phyloP scores from a whole-genome alignment of 2,797 vertebrate species.

The Myotis myotis region DNA sequence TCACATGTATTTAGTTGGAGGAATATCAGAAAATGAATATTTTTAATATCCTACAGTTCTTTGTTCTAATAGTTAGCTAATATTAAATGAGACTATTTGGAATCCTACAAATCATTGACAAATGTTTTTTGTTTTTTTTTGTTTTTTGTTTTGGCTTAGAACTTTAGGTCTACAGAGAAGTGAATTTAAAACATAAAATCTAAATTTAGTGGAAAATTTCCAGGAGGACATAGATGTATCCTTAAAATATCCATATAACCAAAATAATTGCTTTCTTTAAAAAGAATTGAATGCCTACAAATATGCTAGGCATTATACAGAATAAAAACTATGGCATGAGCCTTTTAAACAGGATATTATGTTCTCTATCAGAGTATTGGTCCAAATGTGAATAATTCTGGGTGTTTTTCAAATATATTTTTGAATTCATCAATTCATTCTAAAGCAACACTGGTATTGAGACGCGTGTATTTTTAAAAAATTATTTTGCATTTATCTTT shows the following conservation, averaged over 20 bases:
- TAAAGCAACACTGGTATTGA: background rate
- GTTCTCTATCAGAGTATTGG: background rate
- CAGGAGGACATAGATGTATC: background rate
- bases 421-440: background rate
- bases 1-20: background rate
- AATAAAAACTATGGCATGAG: slow-evolving; percentile 3
- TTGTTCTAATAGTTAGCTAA: slow-evolving; percentile 31
- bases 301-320: background rate
- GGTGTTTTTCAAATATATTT: background rate
- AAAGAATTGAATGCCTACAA: background rate
- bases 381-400: slow-evolving; percentile 10
- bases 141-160: background rate
- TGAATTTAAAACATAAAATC: background rate
- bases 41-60: slow-evolving; percentile 22
- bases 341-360: background rate
- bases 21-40: background rate
- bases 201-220: slow-evolving; percentile 37
- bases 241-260: background rate
- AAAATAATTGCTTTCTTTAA: slow-evolving; percentile 47
- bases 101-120: background rate
- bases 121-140: background rate
- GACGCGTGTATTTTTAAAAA: background rate
- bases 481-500: background rate
- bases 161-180: background rate
- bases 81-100: slow-evolving; percentile 15